Conservation (phyloP, 2,113 vertebrate genomes). For the Lagenorhynchus albirostris region DNA sequence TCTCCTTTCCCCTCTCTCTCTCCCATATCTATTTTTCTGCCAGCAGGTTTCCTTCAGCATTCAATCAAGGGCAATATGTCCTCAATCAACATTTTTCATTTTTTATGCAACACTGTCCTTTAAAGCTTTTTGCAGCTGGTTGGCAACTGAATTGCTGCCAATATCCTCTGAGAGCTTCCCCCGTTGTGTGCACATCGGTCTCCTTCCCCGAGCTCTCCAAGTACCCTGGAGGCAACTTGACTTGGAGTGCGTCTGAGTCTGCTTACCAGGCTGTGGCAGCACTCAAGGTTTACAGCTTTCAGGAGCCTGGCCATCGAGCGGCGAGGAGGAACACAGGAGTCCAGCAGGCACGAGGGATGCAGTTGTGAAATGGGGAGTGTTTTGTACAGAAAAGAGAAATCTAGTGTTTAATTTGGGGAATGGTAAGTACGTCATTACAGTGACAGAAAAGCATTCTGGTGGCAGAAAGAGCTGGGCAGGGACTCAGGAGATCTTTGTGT, state of each 20-base stretch:
- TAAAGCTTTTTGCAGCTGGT: conserved; percentile 83
- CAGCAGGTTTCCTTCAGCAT: conserved; percentile 73
- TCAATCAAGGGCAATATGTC: conserved; percentile 79
- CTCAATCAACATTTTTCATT: conserved; percentile 77
- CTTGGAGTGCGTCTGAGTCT: neutral
- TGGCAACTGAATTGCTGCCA: conserved; percentile 80
- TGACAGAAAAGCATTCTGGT: too few relatives aligned
- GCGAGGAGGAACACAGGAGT: neutral
- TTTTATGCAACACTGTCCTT: conserved; percentile 78
- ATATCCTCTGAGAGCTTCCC: conserved; percentile 72
- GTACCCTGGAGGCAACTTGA: conserved; percentile 59
- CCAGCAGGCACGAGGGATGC: neutral
- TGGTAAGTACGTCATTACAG: neutral
- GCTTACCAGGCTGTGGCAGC: neutral
- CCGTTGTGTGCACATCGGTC: conserved; percentile 50
- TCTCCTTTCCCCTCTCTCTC: neutral
- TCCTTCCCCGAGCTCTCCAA: conserved; percentile 62
- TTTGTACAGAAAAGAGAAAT: neutral
- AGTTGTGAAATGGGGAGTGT: rapidly evolving
- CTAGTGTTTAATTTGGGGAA: neutral
- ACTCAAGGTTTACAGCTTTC: neutral
- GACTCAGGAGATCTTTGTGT: rapidly evolving
- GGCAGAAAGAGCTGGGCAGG: neutral
- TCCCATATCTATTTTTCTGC: conserved; percentile 64
- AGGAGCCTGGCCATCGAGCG: neutral